These are phyloP conservation scores for Echinarachnius parma DNA, from an alignment of 53 echinoderm and acorn worm species.

Conservation along the genomic window DNA sequence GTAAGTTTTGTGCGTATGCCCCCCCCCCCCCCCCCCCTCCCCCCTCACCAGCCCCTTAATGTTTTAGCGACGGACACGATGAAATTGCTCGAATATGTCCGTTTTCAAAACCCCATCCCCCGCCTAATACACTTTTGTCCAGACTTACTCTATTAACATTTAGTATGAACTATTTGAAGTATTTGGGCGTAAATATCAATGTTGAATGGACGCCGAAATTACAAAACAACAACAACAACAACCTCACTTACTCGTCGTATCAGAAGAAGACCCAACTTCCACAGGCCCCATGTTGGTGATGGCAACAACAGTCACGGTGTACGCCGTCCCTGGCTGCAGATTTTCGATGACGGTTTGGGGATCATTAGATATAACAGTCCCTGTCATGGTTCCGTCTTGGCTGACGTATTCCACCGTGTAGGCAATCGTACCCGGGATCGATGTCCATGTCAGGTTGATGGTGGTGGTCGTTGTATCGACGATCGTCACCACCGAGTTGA, in stretches of 20 bases:
- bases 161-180: no score
- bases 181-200: no score
- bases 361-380: neutral
- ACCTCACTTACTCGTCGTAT: slow-evolving; percentile 8
- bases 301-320: slow-evolving; percentile 15
- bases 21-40: no score
- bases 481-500: neutral
- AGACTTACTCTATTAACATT: no score
- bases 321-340: slow-evolving; percentile 27
- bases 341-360: slow-evolving; percentile 1
- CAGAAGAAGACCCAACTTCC: neutral
- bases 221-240: neutral
- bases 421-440: neutral
- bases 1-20: no score
- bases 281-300: neutral
- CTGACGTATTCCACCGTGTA: slow-evolving; percentile 21
- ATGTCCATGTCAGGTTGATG: slow-evolving; percentile 6
- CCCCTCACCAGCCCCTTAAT: no score
- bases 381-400: neutral
- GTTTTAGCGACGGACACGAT: no score
- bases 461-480: neutral
- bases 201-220: no score
- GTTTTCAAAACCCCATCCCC: no score
- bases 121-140: no score
- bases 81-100: no score